Evolutionary conservation across 2,888 invertebrate genomes (phyloP), one percentile per base, ranked within the genome.

Genomic region (Chamaedrilus cognettii): DNA sequence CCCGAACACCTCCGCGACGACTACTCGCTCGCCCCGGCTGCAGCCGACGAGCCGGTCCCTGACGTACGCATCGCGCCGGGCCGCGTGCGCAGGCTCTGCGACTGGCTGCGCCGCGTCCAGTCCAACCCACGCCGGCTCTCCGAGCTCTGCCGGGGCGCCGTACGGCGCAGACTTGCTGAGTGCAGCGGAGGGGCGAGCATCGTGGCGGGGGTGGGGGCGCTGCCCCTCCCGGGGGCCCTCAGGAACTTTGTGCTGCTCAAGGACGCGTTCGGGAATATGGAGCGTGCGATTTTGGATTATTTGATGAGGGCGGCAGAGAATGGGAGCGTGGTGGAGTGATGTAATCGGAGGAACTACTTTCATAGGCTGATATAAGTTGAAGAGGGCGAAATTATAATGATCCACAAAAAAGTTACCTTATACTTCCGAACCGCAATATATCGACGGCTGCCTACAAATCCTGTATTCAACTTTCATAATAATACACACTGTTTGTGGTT

Each of bases 151-250:
- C 65, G 73, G 7, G 60, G 68, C 19, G 30, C 42, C 19, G 63
- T 74, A 2, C 50, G 74, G 2, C 49, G 49, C n/a, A 28, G 52
- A n/a, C 60, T 72, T 26, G 62, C 52, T 15, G 33, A 31, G 19
- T 42, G 61, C 5, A 42, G 35, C 3, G 58, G 33, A 19, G 69
- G 72, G 1, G 34, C 34, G 32, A 72, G 71, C 31, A 70, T 74
- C 35, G 70, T 72, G 2, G 31, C 49, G 1, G n/a, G 42, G 23
- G 56, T 72, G 30, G 23, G 51, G 34, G 32, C 51, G 11, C 61
- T 74, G n/a, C 71, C 71, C 1, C 64, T 74, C 32, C 74, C 74
- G 1, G 55, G 42, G 2, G 57, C 68, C 15, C 50, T 74, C 19
- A 70, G 58, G 35, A 66, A 70, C 23, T 67, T 65, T 56, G 42